Percentiles rank a stretch among this genome's conserved stretches.
Conservation (phyloP, 2,888 invertebrate species). For the Conistra vaccinii region DNA sequence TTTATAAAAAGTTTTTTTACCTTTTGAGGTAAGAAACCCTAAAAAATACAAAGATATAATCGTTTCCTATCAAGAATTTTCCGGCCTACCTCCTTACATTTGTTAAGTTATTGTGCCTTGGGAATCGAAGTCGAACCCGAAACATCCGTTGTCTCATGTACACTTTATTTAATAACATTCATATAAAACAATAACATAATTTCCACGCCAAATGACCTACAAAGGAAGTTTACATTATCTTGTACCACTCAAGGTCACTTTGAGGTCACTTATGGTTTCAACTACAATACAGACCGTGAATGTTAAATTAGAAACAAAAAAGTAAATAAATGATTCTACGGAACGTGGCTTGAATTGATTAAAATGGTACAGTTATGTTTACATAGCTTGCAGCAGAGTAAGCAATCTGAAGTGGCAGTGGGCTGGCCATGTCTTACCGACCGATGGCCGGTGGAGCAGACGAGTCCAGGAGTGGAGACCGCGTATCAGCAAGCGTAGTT, state of each 20-base stretch:
- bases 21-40: no score
- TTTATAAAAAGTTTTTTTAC: no score
- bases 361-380: neutral
- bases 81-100: neutral
- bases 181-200: slow-evolving; percentile 20
- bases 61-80: neutral
- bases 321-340: slow-evolving; percentile 51
- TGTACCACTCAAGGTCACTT: slow-evolving; percentile 9
- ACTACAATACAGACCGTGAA: slow-evolving; percentile 27
- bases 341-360: slow-evolving; percentile 36
- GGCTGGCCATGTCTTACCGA: neutral
- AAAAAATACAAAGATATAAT: neutral
- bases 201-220: slow-evolving; percentile 30
- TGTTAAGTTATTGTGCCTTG: neutral
- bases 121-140: neutral
- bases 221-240: slow-evolving; percentile 32
- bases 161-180: neutral
- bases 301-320: slow-evolving; percentile 39
- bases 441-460: no score
- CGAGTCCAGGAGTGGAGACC: no score
- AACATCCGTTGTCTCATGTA: neutral
- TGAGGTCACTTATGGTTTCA: slow-evolving; percentile 41
- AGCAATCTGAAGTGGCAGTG: neutral
- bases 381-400: neutral
- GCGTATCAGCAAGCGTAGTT: no score